Evolutionary conservation across 2,113 vertebrate species (phyloP), one percentile per base, ranked within the genome.

Genomic region (Dasyurus viverrinus): DNA sequence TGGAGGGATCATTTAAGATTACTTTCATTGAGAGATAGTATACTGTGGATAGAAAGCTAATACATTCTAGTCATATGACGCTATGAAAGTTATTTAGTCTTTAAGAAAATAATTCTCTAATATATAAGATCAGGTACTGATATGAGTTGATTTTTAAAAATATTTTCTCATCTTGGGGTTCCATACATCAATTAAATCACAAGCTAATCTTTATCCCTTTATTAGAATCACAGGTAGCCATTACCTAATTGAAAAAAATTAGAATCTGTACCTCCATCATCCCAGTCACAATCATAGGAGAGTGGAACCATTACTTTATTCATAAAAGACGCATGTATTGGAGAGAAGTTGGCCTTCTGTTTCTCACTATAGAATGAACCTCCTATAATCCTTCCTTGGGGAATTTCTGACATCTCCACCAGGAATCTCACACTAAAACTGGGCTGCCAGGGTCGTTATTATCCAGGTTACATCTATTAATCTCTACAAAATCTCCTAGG

Each of bases 341-440:
- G 23, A 36, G 3, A 90, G 30, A 95, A 89, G 25, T 54, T 84
- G 55, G 19, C 36, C 57, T 42, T 42, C 22, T 8, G 0, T 68
- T 91, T 94, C 57, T 95, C 90, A 90, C 90, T 60, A 19, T 8
- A 84, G 36, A 90, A 54, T 27, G n/a, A 53, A 94, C 90, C 50
- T 3, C 55, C 16, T 36, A 25, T 84, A 42, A 84, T n/a, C 48
- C 94, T 76, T 26, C 53, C 68, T 16, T 89, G n/a, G 53, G 90
- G 93, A 94, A 90, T 54, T 23, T 94, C 9, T 48, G 42, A 55
- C 22, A 68, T 0, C 92, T 50, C 23, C 10, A 92, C 53, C 19
- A 84, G 68, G 36, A 84, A 10, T 84, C 7, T 84, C n/a, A 22
- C n/a, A 57, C 8, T 57, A 47, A n/a, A n/a, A 27, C 30, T 12